Evolutionary conservation across 2,113 vertebrate genomes (phyloP).

Genomic region (Brienomyrus brachyistius): DNA sequence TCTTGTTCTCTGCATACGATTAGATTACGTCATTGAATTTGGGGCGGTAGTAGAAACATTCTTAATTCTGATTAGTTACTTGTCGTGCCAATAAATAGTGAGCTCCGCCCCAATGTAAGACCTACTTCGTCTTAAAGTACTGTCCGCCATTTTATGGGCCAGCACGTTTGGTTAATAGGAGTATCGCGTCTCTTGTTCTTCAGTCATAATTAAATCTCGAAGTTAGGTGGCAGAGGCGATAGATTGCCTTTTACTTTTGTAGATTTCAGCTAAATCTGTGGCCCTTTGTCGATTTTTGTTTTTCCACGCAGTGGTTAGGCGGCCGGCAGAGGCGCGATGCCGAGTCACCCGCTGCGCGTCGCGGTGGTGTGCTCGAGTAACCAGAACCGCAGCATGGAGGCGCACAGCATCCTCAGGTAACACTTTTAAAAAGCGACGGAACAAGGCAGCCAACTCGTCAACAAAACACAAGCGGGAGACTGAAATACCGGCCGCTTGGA

Average conservation of each 20-base stretch:
- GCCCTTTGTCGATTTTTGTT: background rate
- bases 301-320: background rate
- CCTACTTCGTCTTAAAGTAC: background rate
- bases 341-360: conserved; percentile 79
- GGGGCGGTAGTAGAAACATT: background rate
- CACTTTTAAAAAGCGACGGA: conserved; percentile 21
- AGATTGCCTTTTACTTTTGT: conserved; percentile 1
- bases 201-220: background rate
- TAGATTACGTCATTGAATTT: background rate
- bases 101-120: background rate
- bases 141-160: conserved; percentile 16
- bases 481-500: background rate
- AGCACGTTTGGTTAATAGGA: background rate
- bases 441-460: background rate
- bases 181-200: background rate
- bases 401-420: conserved; percentile 99
- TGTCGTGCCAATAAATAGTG: background rate
- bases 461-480: background rate
- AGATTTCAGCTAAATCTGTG: background rate
- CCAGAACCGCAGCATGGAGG: conserved; percentile 99
- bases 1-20: background rate
- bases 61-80: background rate
- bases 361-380: conserved; percentile 97
- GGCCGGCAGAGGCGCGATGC: conserved; percentile 58
- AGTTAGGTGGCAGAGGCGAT: background rate